These are phyloP conservation scores for Euphydryas editha DNA, from an alignment of 2,888 invertebrate genomes.

Conservation along the genomic window DNA sequence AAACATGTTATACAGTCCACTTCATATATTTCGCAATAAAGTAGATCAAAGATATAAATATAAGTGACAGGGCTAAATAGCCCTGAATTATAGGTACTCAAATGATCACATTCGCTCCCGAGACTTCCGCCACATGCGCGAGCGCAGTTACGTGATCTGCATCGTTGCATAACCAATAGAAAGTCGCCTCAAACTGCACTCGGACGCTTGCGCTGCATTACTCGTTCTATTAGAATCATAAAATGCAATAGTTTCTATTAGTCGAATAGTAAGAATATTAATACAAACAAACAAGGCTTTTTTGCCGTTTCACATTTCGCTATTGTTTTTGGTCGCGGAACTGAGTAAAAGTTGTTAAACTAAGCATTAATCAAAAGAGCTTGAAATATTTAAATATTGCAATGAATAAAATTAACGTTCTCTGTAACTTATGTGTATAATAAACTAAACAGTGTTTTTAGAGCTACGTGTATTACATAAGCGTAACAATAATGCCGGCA, in stretches of 20 bases:
- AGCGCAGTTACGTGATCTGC: slow-evolving; percentile 82
- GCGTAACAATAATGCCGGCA: slow-evolving; percentile 55
- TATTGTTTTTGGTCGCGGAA: slow-evolving; percentile 28
- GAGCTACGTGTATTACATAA: slow-evolving; percentile 57
- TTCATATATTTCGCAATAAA: slow-evolving; percentile 8
- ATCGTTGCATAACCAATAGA: slow-evolving; percentile 80
- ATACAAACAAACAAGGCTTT: slow-evolving; percentile 33
- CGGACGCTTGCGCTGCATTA: slow-evolving; percentile 69
- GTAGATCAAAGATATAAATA: slow-evolving; percentile 30
- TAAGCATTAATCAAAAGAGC: slow-evolving; percentile 8
- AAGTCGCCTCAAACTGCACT: slow-evolving; percentile 77
- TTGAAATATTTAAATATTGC: slow-evolving; percentile 8
- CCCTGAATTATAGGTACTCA: slow-evolving; percentile 43
- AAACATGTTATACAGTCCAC: neutral
- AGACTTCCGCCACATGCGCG: slow-evolving; percentile 77
- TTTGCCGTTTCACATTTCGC: slow-evolving; percentile 22
- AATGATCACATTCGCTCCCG: slow-evolving; percentile 72
- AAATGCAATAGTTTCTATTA: slow-evolving; percentile 63
- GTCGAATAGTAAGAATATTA: slow-evolving; percentile 42
- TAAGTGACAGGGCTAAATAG: slow-evolving; percentile 30
- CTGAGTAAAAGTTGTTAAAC: slow-evolving; percentile 9
- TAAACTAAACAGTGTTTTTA: neutral
- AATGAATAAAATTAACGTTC: neutral
- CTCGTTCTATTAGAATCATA: slow-evolving; percentile 65
- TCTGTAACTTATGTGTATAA: neutral